Evolutionary conservation across 2,113 vertebrate species (phyloP).

Genomic region (Labeo catla): DNA sequence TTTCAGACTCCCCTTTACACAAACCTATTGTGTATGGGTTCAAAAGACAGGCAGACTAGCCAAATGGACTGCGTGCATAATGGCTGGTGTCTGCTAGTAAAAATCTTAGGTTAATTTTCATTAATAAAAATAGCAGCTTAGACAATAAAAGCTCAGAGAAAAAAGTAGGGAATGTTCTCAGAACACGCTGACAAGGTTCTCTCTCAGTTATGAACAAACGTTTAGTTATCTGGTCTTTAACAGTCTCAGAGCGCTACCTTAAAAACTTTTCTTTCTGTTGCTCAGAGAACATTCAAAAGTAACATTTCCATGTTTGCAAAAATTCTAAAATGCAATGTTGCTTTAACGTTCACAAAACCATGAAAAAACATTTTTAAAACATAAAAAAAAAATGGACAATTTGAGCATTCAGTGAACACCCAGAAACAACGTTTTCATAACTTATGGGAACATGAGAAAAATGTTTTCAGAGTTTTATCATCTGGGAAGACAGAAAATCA

Average conservation of each 20-base stretch:
- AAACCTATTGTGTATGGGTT: background rate
- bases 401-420: too few relatives aligned
- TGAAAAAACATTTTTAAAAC: too few relatives aligned
- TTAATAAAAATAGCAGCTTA: background rate
- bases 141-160: too few relatives aligned
- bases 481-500: background rate
- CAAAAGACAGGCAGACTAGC: background rate
- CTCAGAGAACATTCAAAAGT: background rate
- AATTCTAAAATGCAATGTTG: too few relatives aligned
- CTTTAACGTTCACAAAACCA: background rate
- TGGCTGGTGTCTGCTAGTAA: background rate
- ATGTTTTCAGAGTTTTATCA: background rate
- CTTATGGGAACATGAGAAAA: background rate
- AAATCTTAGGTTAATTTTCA: background rate
- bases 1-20: background rate
- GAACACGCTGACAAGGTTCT: too few relatives aligned
- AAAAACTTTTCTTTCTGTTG: too few relatives aligned
- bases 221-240: too few relatives aligned
- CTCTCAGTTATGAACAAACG: too few relatives aligned
- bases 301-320: background rate
- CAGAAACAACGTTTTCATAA: too few relatives aligned
- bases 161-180: too few relatives aligned
- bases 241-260: too few relatives aligned
- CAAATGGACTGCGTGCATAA: background rate
- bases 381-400: too few relatives aligned